Evolutionary conservation across 2,888 invertebrate species (phyloP).

Genomic region (Disparrhopalites patrizii): DNA sequence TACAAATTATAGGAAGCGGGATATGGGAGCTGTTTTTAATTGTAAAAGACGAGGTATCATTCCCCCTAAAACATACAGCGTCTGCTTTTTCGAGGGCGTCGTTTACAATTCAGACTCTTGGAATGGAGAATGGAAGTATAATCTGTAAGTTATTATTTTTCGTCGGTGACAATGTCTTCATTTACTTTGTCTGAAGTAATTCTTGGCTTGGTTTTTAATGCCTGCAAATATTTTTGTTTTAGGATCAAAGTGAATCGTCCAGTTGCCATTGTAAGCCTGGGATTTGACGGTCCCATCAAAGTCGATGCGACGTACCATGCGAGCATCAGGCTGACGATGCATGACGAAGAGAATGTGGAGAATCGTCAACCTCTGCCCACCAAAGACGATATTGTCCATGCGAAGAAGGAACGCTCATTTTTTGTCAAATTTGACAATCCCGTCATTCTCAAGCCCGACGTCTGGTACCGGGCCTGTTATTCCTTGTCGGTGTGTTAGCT

Average conservation of each 20-base stretch:
- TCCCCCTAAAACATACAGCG: conserved; percentile 15
- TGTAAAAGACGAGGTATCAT: conserved; percentile 1
- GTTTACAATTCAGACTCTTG: conserved; percentile 25
- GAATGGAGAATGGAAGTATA: conserved; percentile 21
- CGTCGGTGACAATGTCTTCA: neutral
- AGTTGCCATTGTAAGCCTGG: conserved; percentile 14
- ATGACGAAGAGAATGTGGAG: neutral
- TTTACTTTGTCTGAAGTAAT: neutral
- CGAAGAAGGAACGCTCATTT: conserved; percentile 21
- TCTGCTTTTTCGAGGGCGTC: conserved; percentile 15
- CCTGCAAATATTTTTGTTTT: neutral
- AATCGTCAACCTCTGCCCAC: neutral
- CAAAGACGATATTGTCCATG: conserved; percentile 12
- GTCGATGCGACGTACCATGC: conserved; percentile 14
- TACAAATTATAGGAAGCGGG: neutral
- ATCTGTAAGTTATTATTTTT: conserved; percentile 16
- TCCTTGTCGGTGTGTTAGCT: conserved; percentile 10
- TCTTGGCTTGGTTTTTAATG: neutral
- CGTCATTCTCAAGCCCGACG: conserved; percentile 8
- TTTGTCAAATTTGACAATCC: conserved; percentile 24
- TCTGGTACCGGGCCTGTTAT: conserved; percentile 14
- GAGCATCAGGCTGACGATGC: neutral
- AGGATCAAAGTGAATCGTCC: conserved; percentile 16
- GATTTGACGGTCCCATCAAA: conserved; percentile 23
- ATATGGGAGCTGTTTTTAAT: neutral